phyloP scores from a whole-genome alignment of 2,888 invertebrate species.

The Gastrophysa polygoni region DNA sequence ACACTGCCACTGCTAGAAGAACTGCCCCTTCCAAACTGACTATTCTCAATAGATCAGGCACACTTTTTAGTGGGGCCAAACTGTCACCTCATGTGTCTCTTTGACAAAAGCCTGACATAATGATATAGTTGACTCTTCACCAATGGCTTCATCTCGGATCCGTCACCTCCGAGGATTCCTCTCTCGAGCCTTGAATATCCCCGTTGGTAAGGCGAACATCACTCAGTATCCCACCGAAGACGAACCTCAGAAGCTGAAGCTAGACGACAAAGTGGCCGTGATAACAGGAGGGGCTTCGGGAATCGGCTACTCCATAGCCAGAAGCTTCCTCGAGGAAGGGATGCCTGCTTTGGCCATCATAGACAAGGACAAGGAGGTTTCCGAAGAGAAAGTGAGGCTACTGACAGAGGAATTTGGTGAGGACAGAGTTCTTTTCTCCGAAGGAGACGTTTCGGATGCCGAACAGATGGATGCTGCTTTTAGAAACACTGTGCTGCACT shows the following conservation, averaged over 20 bases:
- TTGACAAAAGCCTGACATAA: neutral
- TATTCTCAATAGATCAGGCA: too few species aligned
- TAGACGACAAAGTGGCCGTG: conserved; percentile 63
- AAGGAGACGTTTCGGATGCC: conserved; percentile 76
- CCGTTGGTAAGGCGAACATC: neutral
- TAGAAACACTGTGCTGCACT: conserved; percentile 37
- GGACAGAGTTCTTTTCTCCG: conserved; percentile 71
- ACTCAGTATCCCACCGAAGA: neutral
- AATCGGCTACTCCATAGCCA: conserved; percentile 71
- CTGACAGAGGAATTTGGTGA: conserved; percentile 71
- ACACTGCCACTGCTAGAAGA: too few species aligned
- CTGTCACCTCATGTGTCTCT: neutral
- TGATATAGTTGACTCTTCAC: neutral
- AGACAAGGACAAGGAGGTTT: conserved; percentile 69
- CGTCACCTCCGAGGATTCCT: neutral
- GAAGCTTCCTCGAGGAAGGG: conserved; percentile 72
- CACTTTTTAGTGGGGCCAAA: too few species aligned
- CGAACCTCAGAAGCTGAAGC: neutral
- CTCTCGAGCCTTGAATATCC: neutral
- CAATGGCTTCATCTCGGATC: conserved; percentile 1
- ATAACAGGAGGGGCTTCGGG: conserved; percentile 77
- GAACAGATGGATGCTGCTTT: conserved; percentile 65
- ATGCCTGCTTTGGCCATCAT: conserved; percentile 68
- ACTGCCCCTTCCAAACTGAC: too few species aligned
- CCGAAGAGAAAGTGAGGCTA: conserved; percentile 67